Evolutionary conservation across 2,888 invertebrate genomes (phyloP), one percentile per base, ranked within the genome.

Genomic region (Altica lythri): DNA sequence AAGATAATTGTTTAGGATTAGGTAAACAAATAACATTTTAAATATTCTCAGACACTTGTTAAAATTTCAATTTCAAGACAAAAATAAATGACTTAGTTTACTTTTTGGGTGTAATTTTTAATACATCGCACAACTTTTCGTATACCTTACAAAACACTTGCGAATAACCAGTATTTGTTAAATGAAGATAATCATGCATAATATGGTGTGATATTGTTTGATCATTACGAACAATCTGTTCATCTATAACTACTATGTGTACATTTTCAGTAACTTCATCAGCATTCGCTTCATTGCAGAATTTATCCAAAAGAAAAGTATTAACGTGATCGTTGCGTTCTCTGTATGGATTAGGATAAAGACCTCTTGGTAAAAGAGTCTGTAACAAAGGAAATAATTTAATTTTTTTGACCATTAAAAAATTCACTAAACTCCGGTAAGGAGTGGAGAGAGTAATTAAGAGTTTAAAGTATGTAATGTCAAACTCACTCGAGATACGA

Each of bases 121-220:
- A 43, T 19, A 74, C 46, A 44, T 68, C 63, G 48, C 72, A 69
- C 47, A 76, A 59, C 57, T 73, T 73, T 43, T 82, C 80, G 65
- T 82, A 79, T 16, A 84, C 79, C 19, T 81, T 80, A 50, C 76
- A 78, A 68, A 84, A 85, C 10, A 80, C 79, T 72, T 85, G 85
- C 52, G 78, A 75, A 70, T 87, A 88, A 1, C 85, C 87, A 27
- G 77, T 73, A 61, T 82, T 80, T 1, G 86, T 85, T 19, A 86
- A 74, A 71, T 87, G 87, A 8, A 86, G 76, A 71, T 85, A 88
- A 72, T 88, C 88, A 68, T 83, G 81, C 83, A 88, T 82, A 64
- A 87, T 81, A 53, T 80, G 79, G 63, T 83, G 83, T 43, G 81
- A 81, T 51, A 88, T 85, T 2, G 78, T 77, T 12, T 83, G 80